Evolutionary conservation across 2,113 vertebrate genomes (phyloP), one percentile per base, ranked within the genome.

Genomic region (Marmota flaviventris): DNA sequence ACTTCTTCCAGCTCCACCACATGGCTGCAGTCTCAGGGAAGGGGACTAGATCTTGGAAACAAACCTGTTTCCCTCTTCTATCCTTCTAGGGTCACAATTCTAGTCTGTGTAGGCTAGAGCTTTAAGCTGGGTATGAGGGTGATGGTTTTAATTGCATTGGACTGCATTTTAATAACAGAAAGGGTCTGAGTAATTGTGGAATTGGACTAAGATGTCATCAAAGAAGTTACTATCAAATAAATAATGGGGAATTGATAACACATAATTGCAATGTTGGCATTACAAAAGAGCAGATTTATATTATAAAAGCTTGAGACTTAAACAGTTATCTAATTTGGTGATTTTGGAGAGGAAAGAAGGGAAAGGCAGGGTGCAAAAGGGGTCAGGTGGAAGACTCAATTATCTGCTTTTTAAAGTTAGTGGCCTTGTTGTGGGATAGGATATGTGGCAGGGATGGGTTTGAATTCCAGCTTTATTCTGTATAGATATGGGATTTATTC

Each of bases 81-180:
- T 67, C 16, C 25, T 76, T 45, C 14, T 27, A 7, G 85, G 32
- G n/a, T 45, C 76, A 65, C 5, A 65, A 25, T 77, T 87, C 51
- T 87, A 63, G 51, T 24, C 72, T 85, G 17, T 45, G 25, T 45
- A 85, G 58, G 70, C 2, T 10, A 63, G 61, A 89, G 13, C 56
- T 94, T 85, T 89, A 79, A 70, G 76, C 1, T 90, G 27, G 37
- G 56, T 87, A 32, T 45, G 51, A 85, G 5, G 13, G 2, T 42
- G 32, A 78, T 72, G 17, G 16, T 63, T 79, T 53, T 87, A 87
- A 61, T 9, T 81, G 37, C 29, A 9, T 89, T 82, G 37, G 24
- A 32, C 16, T 91, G 17, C 53, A 81, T 89, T 85, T 91, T 93
- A 53, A 37, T 73, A 97, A 37, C 27, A 58, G 61, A 82, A 94